Percentiles rank a stretch among this genome's conserved stretches.
Conservation (phyloP, 1,140 invertebrate species). For the Hirudo medicinalis region DNA sequence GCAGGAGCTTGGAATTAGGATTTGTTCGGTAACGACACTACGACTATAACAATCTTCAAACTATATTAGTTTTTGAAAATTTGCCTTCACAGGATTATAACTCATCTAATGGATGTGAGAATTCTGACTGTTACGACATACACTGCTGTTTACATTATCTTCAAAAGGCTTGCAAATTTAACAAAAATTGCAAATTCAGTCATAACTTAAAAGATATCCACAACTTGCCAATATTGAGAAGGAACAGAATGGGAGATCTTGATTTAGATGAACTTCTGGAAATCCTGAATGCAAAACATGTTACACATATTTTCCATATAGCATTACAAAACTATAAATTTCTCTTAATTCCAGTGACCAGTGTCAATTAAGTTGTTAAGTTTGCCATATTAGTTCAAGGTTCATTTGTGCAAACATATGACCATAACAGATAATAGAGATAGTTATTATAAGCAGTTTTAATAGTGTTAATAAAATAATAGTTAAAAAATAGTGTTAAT, state of each 20-base stretch:
- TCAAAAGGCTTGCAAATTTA: neutral
- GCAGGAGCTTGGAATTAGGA: no score
- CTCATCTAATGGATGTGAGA: neutral
- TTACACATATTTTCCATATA: neutral
- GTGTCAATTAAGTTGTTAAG: no score
- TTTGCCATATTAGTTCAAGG: no score
- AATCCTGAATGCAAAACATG: neutral
- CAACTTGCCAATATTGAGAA: neutral
- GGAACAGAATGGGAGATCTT: neutral
- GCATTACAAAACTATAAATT: neutral
- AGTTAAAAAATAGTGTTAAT: no score
- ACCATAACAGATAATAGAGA: no score
- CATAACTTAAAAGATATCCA: neutral
- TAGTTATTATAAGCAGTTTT: no score
- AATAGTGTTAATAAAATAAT: no score
- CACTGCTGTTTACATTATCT: slow-evolving; percentile 10
- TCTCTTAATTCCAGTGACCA: neutral
- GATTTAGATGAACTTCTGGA: neutral
- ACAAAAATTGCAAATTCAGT: neutral
- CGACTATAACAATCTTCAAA: no score
- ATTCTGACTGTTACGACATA: neutral
- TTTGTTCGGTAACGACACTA: no score
- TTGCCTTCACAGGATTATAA: neutral
- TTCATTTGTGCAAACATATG: no score
- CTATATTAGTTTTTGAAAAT: neutral